Conservation (phyloP, 2,797 vertebrate genomes). For the Telmatherina bonti region DNA sequence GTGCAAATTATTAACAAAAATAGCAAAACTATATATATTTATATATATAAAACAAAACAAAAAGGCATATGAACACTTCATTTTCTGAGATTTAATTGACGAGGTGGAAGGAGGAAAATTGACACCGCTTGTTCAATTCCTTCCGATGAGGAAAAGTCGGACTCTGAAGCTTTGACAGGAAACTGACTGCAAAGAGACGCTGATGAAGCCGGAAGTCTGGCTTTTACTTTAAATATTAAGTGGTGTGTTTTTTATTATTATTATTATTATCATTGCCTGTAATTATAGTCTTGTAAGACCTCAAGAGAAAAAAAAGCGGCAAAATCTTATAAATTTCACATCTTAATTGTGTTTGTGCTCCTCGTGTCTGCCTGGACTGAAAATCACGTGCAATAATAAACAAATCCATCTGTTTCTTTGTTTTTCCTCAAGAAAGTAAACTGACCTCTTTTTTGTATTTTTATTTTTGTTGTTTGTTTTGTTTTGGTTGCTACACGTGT, state of each 20-base stretch:
- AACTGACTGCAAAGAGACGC: slow-evolving; percentile 35
- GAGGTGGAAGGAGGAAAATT: slow-evolving; percentile 71
- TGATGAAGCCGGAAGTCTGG: not conserved
- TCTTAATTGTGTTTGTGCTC: not conserved
- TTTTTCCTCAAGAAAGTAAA: slow-evolving; percentile 38
- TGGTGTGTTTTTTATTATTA: too few relatives aligned
- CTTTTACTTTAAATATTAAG: slow-evolving; percentile 10
- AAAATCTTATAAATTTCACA: not conserved
- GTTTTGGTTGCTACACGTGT: slow-evolving; percentile 9
- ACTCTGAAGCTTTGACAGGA: slow-evolving; percentile 47
- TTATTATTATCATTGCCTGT: not conserved
- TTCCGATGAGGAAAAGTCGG: slow-evolving; percentile 51
- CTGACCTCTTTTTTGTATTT: too few relatives aligned
- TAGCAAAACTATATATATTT: slow-evolving; percentile 80
- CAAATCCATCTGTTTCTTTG: slow-evolving; percentile 6
- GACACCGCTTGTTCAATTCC: slow-evolving; percentile 62
- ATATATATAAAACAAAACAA: slow-evolving; percentile 28
- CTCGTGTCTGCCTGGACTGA: not conserved
- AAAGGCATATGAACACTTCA: slow-evolving; percentile 70
- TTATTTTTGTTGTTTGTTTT: too few relatives aligned
- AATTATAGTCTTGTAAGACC: not conserved
- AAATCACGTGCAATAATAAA: slow-evolving; percentile 9
- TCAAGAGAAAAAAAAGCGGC: not conserved
- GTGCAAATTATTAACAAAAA: slow-evolving; percentile 89
- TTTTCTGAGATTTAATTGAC: slow-evolving; percentile 62